Conservation (phyloP, 2,113 vertebrate species). For the Oriolus oriolus region DNA sequence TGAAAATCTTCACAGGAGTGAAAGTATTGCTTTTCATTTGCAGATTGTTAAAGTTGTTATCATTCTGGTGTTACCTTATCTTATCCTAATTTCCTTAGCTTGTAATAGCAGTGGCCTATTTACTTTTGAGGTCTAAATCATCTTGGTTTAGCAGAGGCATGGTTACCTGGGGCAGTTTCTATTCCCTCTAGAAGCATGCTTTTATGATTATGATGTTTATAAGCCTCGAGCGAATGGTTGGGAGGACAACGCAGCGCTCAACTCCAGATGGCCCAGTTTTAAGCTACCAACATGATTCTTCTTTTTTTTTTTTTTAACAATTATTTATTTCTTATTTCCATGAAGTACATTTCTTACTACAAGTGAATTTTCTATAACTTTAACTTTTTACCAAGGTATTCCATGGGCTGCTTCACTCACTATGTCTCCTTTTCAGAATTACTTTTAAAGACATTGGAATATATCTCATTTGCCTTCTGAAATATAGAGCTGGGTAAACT, state of each 20-base stretch:
- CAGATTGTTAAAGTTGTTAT: not conserved
- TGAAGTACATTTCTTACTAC: not conserved
- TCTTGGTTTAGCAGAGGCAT: not conserved
- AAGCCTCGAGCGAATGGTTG: not conserved
- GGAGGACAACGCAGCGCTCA: not conserved
- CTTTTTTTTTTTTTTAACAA: not conserved
- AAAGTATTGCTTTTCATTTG: not conserved
- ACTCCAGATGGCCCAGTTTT: slow-evolving; percentile 25
- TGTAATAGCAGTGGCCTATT: slow-evolving; percentile 41
- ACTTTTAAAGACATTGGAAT: not conserved
- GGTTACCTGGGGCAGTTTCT: slow-evolving; percentile 39
- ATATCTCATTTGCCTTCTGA: not conserved
- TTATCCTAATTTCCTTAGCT: slow-evolving; percentile 39
- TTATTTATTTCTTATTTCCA: not conserved
- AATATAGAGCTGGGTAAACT: not conserved
- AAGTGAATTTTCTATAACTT: not conserved
- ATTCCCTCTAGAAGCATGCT: slow-evolving; percentile 16
- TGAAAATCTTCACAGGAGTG: not conserved
- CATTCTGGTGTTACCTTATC: not conserved
- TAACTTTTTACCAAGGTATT: not conserved
- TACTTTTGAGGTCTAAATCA: slow-evolving; percentile 18
- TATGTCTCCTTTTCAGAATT: not conserved
- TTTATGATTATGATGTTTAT: not conserved
- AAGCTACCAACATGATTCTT: not conserved
- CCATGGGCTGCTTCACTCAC: not conserved